These are phyloP conservation scores for Esox lucius DNA, from an alignment of 2,797 vertebrate species.

Conservation along the genomic window DNA sequence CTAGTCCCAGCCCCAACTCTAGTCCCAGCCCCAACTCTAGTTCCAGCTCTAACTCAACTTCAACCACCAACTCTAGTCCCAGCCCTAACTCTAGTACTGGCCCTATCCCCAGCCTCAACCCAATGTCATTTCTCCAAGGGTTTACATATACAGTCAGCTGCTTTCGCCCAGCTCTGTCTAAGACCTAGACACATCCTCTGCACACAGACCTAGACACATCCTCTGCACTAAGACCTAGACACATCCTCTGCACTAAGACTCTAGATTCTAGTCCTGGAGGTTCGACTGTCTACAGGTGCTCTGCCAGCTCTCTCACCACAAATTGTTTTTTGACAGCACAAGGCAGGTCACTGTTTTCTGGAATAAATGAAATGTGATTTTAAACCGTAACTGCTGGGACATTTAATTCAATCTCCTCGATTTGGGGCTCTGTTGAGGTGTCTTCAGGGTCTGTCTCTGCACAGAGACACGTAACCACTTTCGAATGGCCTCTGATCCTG, in stretches of 20 bases:
- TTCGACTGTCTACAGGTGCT: neutral
- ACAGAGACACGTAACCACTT: neutral
- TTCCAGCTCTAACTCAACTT: too few species aligned
- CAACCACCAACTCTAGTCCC: neutral
- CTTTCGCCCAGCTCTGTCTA: neutral
- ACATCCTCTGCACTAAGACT: too few species aligned
- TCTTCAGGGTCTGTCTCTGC: neutral
- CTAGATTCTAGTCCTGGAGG: neutral
- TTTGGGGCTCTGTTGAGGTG: neutral
- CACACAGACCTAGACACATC: too few species aligned
- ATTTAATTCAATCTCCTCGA: neutral
- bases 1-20: too few species aligned
- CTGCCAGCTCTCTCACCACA: neutral
- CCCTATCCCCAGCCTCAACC: neutral
- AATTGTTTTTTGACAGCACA: neutral
- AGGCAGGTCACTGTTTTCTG: neutral
- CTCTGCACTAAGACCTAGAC: too few species aligned
- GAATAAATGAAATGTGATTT: neutral
- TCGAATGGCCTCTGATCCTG: neutral
- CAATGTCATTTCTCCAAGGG: neutral
- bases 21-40: neutral
- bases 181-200: too few species aligned
- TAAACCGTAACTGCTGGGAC: neutral
- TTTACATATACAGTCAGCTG: neutral
- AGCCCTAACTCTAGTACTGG: neutral